Base-by-base conservation (phyloP, 2,113 vertebrate genomes). In the Dromas ardeola region DNA sequence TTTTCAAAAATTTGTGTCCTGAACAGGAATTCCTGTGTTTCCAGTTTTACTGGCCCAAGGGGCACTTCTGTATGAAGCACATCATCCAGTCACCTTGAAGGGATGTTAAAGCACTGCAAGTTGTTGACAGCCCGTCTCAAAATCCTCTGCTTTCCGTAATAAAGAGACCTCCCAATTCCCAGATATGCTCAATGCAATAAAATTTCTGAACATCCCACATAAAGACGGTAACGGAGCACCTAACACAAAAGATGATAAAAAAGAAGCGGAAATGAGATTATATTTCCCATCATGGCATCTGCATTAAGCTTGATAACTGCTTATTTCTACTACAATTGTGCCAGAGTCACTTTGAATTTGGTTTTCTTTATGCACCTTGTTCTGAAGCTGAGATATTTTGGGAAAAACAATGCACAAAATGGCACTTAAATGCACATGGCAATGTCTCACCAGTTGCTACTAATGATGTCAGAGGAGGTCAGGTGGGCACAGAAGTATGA, bases 161-260 rank as follows among this genome's bases (percentile, higher is more conserved):
- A 93, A 94, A 96, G 90, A 81, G 61, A 74, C 43, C 6, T 91
- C 65, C 32, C 79, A 83, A 91, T 79, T 92, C 96, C 95, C 90
- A 88, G 67, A 65, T 69, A 81, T 11, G 30, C 47, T 88, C 88
- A 89, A 77, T 20, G 53, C 42, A 96, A 94, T 93, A 95, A 80
- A 63, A 84, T 88, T 90, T 84, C 76, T 79, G 56, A 89, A 74
- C 43, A 88, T 52, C 65, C 77, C 47, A 65, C 43, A 74, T 84
- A 55, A 91, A 95, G 69, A 83, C 19, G 49, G 50, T 61, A 85
- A 82, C 8, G 0, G 85, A 94, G 22, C 30, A 94, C 74, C 90
- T 83, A 92, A 70, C 71, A 88, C n/a, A 84, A 90, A 88, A 88
- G 69, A 56, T 1, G 1, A 32, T 47, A 52, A 80, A 83, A 86